Percentiles rank a stretch among this genome's conserved stretches.
Conservation (phyloP, 2,113 vertebrate genomes). For the Ctenomys sociabilis region DNA sequence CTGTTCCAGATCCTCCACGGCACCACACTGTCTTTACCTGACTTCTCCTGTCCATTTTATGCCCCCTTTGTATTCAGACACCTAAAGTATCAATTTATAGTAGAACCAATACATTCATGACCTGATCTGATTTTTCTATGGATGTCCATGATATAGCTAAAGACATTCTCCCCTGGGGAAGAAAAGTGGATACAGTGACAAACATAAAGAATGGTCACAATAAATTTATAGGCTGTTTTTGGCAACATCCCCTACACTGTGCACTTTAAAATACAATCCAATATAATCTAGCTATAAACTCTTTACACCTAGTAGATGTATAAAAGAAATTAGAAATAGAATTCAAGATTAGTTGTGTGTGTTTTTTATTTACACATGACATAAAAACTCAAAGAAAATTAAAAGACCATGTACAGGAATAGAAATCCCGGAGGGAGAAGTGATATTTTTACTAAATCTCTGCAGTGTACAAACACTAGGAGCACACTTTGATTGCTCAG, state of each 20-base stretch:
- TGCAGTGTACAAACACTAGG: neutral
- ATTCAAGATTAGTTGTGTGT: conserved; percentile 27
- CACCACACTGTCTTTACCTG: neutral
- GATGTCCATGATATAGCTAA: neutral
- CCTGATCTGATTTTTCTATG: neutral
- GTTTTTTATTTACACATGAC: neutral
- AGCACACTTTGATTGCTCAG: neutral
- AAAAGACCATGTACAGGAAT: neutral
- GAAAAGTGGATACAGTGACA: neutral
- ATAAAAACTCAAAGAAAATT: neutral
- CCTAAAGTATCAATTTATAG: conserved; percentile 15
- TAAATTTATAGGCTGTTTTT: neutral
- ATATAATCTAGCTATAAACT: neutral
- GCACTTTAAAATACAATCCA: neutral
- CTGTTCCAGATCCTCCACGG: neutral
- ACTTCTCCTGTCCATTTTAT: neutral
- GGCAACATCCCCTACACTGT: neutral
- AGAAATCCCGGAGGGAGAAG: neutral
- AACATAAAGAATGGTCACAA: neutral
- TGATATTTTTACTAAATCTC: neutral
- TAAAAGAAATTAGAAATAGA: neutral
- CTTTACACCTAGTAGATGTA: no score
- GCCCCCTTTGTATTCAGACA: neutral
- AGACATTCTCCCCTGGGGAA: neutral
- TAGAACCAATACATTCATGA: neutral